Evolutionary conservation across 1,140 invertebrate species (phyloP), one percentile per base, ranked within the genome.

Genomic region (Neodiprion pinetum): DNA sequence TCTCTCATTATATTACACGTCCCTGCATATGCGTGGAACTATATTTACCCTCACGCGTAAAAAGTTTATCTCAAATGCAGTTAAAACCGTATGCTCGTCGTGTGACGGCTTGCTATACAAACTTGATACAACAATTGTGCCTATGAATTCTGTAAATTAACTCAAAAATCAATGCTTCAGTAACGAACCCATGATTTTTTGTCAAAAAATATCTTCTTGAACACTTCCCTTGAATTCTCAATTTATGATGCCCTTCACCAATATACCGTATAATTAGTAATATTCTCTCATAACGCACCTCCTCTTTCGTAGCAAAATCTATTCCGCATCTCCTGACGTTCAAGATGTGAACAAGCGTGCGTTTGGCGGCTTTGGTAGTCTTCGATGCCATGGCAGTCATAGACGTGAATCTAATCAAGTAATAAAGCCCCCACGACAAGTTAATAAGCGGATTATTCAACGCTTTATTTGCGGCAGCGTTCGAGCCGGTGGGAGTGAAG

Each of bases 231-330:
- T 17, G 17, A 65, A 65, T 14, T 65, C 17, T 65, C 61, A 14
- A 65, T 65, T 65, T 14, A 65, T 40, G 2, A 40, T 40, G 28
- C 28, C 1, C 28, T 40, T 40, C 5, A 40, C 28, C 28, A 40
- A 40, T 40, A 40, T 40, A 40, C 28, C 5, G 28, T 40, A 40
- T 40, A 40, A 40, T 40, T 40, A 40, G 28, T 40, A 3, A 40
- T 40, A 40, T 40, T 5, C 28, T 40, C 28, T 40, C 28, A 40
- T 5, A 40, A 14, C 67, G 0, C 4, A 69, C 67, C 11, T 69
- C 67, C n/a, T 69, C 67, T 47, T 69, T 69, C 21, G 67, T 69
- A 12, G 67, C 67, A 69, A 12, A 69, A 23, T 47, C 67, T 23
- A 11, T 7, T 11, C 21, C 11, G 23, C 12, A 10, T 23, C 23